Conservation (phyloP, 53 echinoderm and acorn worm genomes). For the Luidia sarsii region DNA sequence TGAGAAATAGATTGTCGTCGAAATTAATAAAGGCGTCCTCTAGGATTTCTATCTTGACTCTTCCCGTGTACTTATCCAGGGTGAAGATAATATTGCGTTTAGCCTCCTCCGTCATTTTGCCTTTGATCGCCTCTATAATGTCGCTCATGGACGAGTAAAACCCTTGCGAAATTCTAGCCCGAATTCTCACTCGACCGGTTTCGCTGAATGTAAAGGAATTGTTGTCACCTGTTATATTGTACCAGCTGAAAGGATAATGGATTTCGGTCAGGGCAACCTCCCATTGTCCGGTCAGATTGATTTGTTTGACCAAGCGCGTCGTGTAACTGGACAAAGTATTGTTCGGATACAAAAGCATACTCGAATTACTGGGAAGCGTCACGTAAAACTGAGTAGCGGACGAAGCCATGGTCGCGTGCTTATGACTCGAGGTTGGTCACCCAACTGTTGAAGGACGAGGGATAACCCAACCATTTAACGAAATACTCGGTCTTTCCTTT, state of each 20-base stretch:
- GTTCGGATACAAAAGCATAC: conserved; percentile 43
- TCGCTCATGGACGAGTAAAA: conserved; percentile 1
- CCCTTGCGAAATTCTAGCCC: background rate
- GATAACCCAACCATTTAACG: conserved; percentile 64
- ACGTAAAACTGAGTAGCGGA: conserved; percentile 55
- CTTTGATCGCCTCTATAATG: background rate
- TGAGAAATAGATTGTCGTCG: background rate
- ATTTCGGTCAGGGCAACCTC: conserved; percentile 60
- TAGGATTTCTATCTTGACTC: background rate
- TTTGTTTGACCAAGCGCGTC: conserved; percentile 51
- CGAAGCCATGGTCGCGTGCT: conserved; percentile 5
- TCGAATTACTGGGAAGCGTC: conserved; percentile 71
- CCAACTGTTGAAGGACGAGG: conserved; percentile 59
- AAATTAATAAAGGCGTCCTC: conserved; percentile 22
- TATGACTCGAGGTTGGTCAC: conserved; percentile 35
- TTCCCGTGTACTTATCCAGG: conserved; percentile 10
- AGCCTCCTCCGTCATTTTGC: background rate
- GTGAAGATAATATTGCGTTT: background rate
- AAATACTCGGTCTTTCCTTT: conserved; percentile 52
- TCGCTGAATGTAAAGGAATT: conserved; percentile 23
- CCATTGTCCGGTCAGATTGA: conserved; percentile 44
- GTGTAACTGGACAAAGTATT: conserved; percentile 61
- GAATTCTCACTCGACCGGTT: background rate
- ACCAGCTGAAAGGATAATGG: conserved; percentile 43
- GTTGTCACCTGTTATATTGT: conserved; percentile 36